Percentiles rank a stretch among this genome's conserved stretches.
Evolutionary conservation across 2,888 invertebrate genomes (phyloP).

Genomic region (Melinaea menophilus): DNA sequence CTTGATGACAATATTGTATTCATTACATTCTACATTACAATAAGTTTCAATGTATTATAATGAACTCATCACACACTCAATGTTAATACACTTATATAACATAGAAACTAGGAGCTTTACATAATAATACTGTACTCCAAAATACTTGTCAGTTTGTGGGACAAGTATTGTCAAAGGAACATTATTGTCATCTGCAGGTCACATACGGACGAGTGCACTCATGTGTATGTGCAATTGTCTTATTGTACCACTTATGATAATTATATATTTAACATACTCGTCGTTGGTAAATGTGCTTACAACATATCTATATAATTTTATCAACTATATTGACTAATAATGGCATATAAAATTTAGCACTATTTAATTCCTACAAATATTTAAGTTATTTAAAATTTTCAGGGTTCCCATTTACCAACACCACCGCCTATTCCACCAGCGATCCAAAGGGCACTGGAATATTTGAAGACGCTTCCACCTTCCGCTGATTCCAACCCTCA

Average conservation of each 20-base stretch:
- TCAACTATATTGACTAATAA: no score
- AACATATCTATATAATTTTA: no score
- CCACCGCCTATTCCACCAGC: conserved; percentile 89
- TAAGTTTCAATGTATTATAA: conserved; percentile 9
- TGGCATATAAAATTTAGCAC: no score
- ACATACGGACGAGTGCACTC: conserved; percentile 9
- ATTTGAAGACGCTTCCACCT: conserved; percentile 76
- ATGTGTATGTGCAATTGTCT: neutral
- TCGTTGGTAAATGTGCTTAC: neutral
- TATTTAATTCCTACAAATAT: no score
- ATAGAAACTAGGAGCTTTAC: conserved; percentile 25
- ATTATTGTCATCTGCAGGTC: conserved; percentile 23
- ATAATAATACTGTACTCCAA: conserved; percentile 24
- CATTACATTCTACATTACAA: neutral
- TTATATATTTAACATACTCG: conserved; percentile 2
- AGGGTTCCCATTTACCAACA: conserved; percentile 87
- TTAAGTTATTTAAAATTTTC: conserved; percentile 33
- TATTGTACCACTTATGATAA: conserved; percentile 14
- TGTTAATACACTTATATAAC: conserved; percentile 15
- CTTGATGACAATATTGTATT: no score
- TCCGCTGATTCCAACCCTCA: conserved; percentile 41
- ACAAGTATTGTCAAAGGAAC: conserved; percentile 20
- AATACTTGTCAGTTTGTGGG: conserved; percentile 18
- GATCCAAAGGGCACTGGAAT: conserved; percentile 83
- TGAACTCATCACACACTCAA: conserved; percentile 15